Evolutionary conservation across 64 coral and sea anemone genomes (phyloP).

Genomic region (Montipora sp.): DNA sequence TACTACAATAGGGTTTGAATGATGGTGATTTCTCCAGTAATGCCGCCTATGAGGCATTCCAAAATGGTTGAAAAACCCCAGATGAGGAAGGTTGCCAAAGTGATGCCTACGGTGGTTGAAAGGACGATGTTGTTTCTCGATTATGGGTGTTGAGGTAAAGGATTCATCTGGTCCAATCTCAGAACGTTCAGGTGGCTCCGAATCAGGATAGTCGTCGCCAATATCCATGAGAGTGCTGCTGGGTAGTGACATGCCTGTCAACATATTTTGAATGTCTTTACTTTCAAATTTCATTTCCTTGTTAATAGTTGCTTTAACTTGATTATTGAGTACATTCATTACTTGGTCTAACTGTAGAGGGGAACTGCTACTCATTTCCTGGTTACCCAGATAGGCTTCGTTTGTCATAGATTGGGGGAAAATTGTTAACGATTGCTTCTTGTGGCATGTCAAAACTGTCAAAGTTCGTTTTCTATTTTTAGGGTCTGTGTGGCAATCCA

Average conservation of each 20-base stretch:
- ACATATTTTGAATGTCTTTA: constrained; percentile 30
- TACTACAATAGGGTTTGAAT: constrained; percentile 15
- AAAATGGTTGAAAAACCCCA: neutral
- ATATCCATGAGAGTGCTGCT: constrained; percentile 38
- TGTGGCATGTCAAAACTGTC: constrained; percentile 34
- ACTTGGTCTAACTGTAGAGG: constrained; percentile 27
- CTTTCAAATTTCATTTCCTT: constrained; percentile 50
- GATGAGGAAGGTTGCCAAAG: neutral
- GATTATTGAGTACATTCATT: constrained; percentile 44
- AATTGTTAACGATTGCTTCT: neutral
- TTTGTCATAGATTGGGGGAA: neutral
- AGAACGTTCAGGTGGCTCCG: constrained; percentile 17
- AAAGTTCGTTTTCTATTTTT: neutral
- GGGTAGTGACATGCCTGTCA: constrained; percentile 28
- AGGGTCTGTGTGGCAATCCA: constrained; percentile 33
- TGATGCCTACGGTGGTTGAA: neutral
- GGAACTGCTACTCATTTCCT: neutral
- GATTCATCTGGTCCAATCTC: constrained; percentile 7
- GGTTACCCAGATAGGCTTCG: neutral
- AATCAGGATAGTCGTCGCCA: neutral
- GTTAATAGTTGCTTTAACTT: constrained; percentile 44
- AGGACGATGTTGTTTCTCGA: neutral
- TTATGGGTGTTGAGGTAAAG: neutral
- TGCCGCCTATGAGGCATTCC: constrained; percentile 9
- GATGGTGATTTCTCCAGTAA: constrained; percentile 6